phyloP scores from a whole-genome alignment of 2,888 invertebrate genomes.

The Nysson spinosus region DNA sequence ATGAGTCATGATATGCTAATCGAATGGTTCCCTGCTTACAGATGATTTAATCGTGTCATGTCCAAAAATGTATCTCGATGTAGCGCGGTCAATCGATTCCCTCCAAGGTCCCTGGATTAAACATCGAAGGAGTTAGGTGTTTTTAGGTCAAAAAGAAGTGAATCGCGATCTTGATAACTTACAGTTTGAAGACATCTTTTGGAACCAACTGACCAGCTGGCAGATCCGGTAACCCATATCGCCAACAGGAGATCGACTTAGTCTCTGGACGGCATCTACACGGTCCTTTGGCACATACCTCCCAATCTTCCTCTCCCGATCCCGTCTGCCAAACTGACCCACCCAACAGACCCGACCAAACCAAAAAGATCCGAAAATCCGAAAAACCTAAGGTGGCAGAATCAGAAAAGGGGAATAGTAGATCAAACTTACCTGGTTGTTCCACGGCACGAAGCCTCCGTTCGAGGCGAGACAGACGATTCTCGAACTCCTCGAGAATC shows the following conservation, averaged over 20 bases:
- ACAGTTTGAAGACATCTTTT: conserved; percentile 83
- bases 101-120: conserved; percentile 86
- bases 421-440: conserved; percentile 80
- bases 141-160: no score
- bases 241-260: conserved; percentile 84
- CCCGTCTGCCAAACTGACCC: conserved; percentile 83
- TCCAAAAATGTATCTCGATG: conserved; percentile 85
- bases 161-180: conserved; percentile 54
- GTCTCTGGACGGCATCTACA: conserved; percentile 84
- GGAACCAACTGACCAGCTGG: conserved; percentile 83
- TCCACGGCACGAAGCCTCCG: conserved; percentile 84
- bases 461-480: conserved; percentile 78
- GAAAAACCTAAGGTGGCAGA: no score
- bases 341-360: background rate
- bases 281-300: conserved; percentile 81
- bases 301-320: conserved; percentile 80
- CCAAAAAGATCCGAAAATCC: background rate
- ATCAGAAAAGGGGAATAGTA: background rate
- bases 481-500: conserved; percentile 64
- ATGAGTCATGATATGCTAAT: no score
- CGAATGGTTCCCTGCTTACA: conserved; percentile 75
- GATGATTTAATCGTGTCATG: conserved; percentile 80
- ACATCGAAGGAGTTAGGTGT: conserved; percentile 61
- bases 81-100: conserved; percentile 83
- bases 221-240: conserved; percentile 80